Base-by-base conservation (phyloP, 2,797 vertebrate genomes). In the Acrossocheilus wenchowensis region DNA sequence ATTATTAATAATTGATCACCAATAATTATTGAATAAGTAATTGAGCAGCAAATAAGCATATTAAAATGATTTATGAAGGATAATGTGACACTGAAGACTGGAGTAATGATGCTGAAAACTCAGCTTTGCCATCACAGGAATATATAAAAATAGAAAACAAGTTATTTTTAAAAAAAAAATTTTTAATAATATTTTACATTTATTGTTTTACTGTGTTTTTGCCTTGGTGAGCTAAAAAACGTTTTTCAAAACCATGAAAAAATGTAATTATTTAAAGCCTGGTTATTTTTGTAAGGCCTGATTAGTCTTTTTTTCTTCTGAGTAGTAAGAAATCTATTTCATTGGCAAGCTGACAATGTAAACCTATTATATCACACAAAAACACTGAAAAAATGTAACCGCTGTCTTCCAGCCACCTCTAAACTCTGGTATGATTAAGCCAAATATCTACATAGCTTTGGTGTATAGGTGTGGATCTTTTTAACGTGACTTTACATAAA, bases 291-390 rank as follows among this genome's bases (percentile, higher is more conserved):
- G 26, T 43, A 78, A n/a, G 26, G 7, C 19, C 39, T 23, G 15
- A 34, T 21, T 30, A 82, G 36, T 73, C 54, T 79, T 60, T 23
- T 62, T 26, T 60, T 1, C 23, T 12, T 71, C 84, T 62, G 30
- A 82, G 34, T 54, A 23, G 17, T 84, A 15, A 41, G 39, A 78
- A 78, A 62, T 89, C 36, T 88, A 80, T 68, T 80, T 81, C 80
- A 85, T 54, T 82, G 60, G 64, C 90, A 90, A 91, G 89, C 89
- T 91, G 90, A 93, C 92, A 92, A 90, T 91, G 89, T 92, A 89
- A 93, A 88, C 86, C 72, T 86, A 91, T 91, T 91, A 90, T 90
- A 90, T 90, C 90, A 86, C 77, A 82, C 43, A 86, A 88, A 87
- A 85, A 86, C 81, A 83, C 89, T 88, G 87, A 87, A 78, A 88